phyloP scores from a whole-genome alignment of 2,797 vertebrate species.

The Aphelocoma californica region DNA sequence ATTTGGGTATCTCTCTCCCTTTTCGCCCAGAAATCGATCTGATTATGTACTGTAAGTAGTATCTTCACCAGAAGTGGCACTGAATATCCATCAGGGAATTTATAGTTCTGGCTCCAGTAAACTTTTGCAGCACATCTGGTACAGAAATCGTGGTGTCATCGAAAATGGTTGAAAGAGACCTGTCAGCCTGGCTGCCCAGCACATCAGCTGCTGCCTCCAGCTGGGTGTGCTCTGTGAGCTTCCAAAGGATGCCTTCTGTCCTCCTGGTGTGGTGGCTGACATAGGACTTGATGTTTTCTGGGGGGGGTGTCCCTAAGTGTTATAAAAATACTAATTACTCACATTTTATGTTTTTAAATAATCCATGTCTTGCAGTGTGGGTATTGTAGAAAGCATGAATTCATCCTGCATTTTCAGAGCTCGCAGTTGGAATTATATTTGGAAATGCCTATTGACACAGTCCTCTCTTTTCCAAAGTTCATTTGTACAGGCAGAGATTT shows the following conservation, averaged over 20 bases:
- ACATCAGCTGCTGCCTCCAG: not conserved
- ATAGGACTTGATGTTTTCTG: accelerated
- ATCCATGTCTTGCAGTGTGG: not conserved
- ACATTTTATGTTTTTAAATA: not conserved
- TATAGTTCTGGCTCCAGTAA: not conserved
- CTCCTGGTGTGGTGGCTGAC: not conserved
- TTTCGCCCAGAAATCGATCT: not conserved
- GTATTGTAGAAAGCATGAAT: not conserved
- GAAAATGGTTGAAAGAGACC: not conserved
- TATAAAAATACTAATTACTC: not conserved
- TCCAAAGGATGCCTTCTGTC: not conserved
- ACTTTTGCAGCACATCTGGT: not conserved
- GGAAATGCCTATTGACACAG: not conserved
- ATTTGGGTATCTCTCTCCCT: not conserved
- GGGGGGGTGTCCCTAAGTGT: not conserved
- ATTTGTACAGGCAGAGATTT: not conserved
- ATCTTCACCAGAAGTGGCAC: not conserved
- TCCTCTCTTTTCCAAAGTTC: not conserved
- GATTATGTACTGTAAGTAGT: not conserved
- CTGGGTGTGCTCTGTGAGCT: not conserved
- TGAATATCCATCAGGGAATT: not conserved
- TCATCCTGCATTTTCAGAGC: not conserved
- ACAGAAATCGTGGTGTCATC: not conserved
- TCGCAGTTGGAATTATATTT: not conserved
- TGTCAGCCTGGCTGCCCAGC: not conserved